A percentile compares a stretch with the other conserved stretches of the same genome.
These are phyloP conservation scores for Ophion obscuratus DNA, from an alignment of 2,888 invertebrate genomes.

Conservation along the genomic window DNA sequence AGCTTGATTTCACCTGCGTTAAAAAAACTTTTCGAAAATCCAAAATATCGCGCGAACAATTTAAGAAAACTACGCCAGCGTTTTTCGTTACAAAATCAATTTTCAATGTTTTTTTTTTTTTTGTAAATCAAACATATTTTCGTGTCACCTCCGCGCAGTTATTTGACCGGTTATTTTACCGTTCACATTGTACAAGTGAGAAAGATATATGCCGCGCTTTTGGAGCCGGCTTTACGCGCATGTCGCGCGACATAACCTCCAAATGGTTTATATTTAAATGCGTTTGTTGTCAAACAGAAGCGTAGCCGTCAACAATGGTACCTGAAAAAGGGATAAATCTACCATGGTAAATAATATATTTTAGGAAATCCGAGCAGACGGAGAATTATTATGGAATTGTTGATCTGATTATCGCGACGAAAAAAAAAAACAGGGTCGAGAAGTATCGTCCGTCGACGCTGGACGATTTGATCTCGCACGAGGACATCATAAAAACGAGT, in stretches of 20 bases:
- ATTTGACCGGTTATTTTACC: background rate
- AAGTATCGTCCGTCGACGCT: slow-evolving; percentile 97
- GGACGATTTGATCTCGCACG: slow-evolving; percentile 97
- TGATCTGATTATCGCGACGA: slow-evolving; percentile 39
- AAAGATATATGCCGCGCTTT: slow-evolving; percentile 5
- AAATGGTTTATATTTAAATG: background rate
- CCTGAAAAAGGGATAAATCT: slow-evolving; percentile 84
- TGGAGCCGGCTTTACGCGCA: background rate
- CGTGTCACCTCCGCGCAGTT: background rate
- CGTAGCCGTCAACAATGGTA: slow-evolving; percentile 36
- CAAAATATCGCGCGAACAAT: background rate
- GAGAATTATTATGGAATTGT: slow-evolving; percentile 30
- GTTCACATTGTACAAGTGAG: background rate
- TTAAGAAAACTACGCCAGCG: too few relatives aligned
- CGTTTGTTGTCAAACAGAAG: slow-evolving; percentile 18
- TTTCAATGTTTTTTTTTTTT: background rate
- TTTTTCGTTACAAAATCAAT: too few relatives aligned
- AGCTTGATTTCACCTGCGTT: background rate
- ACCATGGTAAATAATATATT: slow-evolving; percentile 86
- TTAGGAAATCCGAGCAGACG: background rate
- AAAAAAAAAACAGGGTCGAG: slow-evolving; percentile 91
- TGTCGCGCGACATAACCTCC: slow-evolving; percentile 11
- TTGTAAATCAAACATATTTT: background rate
- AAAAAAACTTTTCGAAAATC: background rate
- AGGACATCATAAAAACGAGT: slow-evolving; percentile 98